These are phyloP conservation scores for Hyposoter dolosus DNA, from an alignment of 2,888 invertebrate genomes.

Conservation along the genomic window DNA sequence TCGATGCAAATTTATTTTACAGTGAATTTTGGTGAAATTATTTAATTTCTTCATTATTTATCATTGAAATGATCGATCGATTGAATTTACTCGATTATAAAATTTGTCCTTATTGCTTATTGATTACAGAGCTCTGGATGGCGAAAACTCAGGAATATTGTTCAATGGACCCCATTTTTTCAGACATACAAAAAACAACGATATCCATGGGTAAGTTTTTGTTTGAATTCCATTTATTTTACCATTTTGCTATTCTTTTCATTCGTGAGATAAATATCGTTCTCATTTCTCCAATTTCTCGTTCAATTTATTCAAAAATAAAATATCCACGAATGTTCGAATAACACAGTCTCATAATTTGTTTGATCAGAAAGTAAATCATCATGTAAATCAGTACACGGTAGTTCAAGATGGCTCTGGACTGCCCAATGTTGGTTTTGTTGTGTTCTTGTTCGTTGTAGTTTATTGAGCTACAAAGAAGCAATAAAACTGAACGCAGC, in stretches of 20 bases:
- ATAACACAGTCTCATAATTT: not conserved
- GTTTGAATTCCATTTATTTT: not conserved
- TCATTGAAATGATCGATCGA: not conserved
- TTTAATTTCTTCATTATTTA: not conserved
- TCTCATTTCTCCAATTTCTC: not conserved
- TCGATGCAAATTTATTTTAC: not conserved
- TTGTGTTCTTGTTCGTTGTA: not conserved
- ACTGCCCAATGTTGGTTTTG: not conserved
- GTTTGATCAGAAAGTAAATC: not conserved
- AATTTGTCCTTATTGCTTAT: conserved; percentile 65
- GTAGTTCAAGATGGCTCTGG: not conserved
- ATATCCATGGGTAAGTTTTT: conserved; percentile 93
- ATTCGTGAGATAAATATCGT: not conserved
- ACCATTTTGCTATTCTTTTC: not conserved
- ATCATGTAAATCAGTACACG: not conserved
- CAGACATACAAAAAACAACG: conserved; percentile 98
- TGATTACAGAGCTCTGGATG: conserved; percentile 94
- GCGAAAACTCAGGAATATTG: conserved; percentile 96
- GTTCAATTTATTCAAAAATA: not conserved
- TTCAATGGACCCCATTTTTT: conserved; percentile 98
- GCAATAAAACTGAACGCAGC: not conserved
- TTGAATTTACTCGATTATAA: conserved; percentile 14
- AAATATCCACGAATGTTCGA: not conserved
- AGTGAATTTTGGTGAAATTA: not conserved
- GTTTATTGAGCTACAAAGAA: not conserved